phyloP scores from a whole-genome alignment of 2,888 invertebrate species.

The Lepidocyrtinus sp. region DNA sequence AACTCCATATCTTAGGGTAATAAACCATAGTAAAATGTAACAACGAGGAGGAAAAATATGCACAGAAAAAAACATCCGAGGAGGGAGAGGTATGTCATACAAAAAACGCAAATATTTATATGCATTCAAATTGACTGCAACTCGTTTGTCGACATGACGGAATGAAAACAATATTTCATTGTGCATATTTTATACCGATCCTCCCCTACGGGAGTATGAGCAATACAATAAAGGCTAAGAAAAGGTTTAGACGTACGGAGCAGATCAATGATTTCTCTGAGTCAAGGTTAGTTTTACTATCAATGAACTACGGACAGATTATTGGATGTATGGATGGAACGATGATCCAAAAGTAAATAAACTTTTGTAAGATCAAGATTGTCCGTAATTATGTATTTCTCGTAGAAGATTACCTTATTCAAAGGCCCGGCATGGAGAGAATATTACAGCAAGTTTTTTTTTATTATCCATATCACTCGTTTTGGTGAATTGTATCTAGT shows the following conservation, averaged over 20 bases:
- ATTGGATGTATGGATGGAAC: too few species aligned
- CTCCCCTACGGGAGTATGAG: neutral
- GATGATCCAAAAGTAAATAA: too few species aligned
- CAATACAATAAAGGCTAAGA: neutral
- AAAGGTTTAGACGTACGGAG: neutral
- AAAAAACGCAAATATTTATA: neutral
- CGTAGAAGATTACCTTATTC: slow-evolving; percentile 9
- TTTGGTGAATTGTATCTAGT: neutral
- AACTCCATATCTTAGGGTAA: neutral
- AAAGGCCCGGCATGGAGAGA: too few species aligned
- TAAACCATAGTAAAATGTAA: neutral
- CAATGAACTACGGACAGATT: slow-evolving; percentile 8
- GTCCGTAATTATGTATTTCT: too few species aligned
- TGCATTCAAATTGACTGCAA: neutral
- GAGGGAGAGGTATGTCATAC: neutral
- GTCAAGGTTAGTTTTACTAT: slow-evolving; percentile 13
- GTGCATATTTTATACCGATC: neutral
- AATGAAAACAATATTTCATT: neutral
- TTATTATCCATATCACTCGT: slow-evolving; percentile 2
- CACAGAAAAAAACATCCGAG: neutral
- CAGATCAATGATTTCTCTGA: slow-evolving; percentile 5
- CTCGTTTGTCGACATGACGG: neutral
- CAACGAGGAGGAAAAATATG: neutral
- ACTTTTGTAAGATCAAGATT: too few species aligned
- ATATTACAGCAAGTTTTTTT: too few species aligned